phyloP scores from a whole-genome alignment of 37 sponge, comb jelly and placozoan genomes.

The Beroe forskalii region DNA sequence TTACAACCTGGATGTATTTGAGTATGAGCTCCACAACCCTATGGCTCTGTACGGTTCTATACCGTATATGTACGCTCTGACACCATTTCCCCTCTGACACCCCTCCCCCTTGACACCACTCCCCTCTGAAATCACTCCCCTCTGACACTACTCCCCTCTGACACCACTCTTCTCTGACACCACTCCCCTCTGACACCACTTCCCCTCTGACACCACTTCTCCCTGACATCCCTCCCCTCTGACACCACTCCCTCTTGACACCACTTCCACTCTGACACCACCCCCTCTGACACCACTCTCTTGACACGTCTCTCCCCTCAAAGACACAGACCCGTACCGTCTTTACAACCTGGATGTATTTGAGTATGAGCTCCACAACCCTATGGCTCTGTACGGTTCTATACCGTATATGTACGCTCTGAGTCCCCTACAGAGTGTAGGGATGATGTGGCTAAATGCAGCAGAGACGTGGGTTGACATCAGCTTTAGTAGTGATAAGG shows the following conservation, averaged over 20 bases:
- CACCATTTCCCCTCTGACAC: no score
- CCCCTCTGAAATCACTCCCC: background rate
- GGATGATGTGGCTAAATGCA: slow-evolving; percentile 95
- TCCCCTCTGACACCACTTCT: background rate
- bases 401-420: slow-evolving; percentile 86
- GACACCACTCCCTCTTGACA: background rate
- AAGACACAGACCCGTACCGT: slow-evolving; percentile 83
- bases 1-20: slow-evolving; percentile 99
- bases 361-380: slow-evolving; percentile 93
- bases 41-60: slow-evolving; percentile 98
- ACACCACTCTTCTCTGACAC: background rate
- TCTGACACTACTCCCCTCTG: background rate
- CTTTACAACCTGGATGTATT: slow-evolving; percentile 98
- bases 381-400: slow-evolving; percentile 96
- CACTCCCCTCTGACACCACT: background rate
- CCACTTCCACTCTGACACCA: background rate
- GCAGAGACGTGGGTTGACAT: slow-evolving; percentile 99
- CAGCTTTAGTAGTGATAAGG: slow-evolving; percentile 70
- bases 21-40: slow-evolving; percentile 87
- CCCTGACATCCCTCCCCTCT: background rate
- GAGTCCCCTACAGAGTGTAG: slow-evolving; percentile 73
- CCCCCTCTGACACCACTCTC: background rate
- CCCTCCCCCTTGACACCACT: background rate
- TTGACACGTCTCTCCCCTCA: background rate
- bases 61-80: slow-evolving; percentile 80